These are phyloP conservation scores for Paedocypris sp. DNA, from an alignment of 2,113 vertebrate genomes.

Conservation along the genomic window DNA sequence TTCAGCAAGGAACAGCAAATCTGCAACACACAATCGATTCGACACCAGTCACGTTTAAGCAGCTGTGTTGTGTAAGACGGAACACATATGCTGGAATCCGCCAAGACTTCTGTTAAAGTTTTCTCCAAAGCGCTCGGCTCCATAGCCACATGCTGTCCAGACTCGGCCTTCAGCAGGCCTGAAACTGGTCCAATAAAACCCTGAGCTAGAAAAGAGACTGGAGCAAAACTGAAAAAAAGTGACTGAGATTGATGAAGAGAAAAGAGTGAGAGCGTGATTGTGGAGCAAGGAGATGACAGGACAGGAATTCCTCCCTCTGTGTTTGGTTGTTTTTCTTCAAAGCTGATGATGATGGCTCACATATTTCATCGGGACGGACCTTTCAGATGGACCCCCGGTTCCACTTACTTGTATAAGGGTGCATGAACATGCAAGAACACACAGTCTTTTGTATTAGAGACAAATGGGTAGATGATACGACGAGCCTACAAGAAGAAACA, in stretches of 20 bases:
- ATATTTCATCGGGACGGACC: slow-evolving; percentile 31
- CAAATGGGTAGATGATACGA: no score
- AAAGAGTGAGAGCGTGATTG: not conserved
- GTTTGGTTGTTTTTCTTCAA: slow-evolving; percentile 34
- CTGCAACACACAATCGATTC: no score
- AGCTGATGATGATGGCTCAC: slow-evolving; percentile 29
- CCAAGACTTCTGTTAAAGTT: not conserved
- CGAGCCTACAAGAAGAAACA: no score
- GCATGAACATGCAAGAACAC: not conserved
- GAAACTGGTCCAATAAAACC: not conserved
- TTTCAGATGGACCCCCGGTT: slow-evolving; percentile 12
- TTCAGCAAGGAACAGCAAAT: no score
- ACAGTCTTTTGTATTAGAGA: not conserved
- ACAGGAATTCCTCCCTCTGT: slow-evolving; percentile 26
- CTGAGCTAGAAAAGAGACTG: not conserved
- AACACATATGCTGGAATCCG: not conserved
- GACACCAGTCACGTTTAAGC: no score
- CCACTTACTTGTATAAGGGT: not conserved
- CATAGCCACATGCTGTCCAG: not conserved
- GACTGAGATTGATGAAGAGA: not conserved
- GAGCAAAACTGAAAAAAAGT: not conserved
- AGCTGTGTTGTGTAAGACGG: slow-evolving; percentile 14
- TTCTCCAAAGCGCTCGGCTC: not conserved
- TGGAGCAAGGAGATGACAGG: slow-evolving; percentile 9
- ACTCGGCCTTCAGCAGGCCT: not conserved